A percentile compares a stretch with the other conserved stretches of the same genome.
These are phyloP conservation scores for Neomorphus geoffroyi DNA, from an alignment of 2,797 vertebrate species.

Conservation along the genomic window DNA sequence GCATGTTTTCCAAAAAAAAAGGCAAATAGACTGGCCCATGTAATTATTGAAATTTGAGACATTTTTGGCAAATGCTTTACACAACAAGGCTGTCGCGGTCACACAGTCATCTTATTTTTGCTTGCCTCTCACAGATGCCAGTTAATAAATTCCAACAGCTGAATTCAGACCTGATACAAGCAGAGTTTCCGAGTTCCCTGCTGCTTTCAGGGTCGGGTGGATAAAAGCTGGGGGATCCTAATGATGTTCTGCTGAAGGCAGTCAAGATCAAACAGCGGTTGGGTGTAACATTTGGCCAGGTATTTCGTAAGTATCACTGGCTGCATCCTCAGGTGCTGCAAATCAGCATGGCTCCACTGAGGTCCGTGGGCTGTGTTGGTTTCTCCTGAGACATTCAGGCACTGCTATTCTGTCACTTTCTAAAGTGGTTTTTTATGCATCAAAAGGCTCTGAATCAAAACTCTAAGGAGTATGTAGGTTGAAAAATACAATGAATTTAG, in stretches of 20 bases:
- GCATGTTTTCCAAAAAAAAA: neutral
- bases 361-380: neutral
- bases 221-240: neutral
- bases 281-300: neutral
- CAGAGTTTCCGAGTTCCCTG: neutral
- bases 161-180: neutral
- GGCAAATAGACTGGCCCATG: neutral
- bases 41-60: neutral
- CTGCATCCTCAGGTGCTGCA: neutral
- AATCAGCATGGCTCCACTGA: neutral
- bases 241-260: neutral
- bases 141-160: neutral
- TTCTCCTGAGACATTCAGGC: neutral
- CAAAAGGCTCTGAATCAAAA: neutral
- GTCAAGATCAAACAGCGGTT: neutral
- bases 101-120: neutral
- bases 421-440: neutral
- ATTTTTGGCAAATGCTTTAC: neutral
- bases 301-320: neutral
- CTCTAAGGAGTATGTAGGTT: neutral
- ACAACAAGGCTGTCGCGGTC: neutral
- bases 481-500: slow-evolving; percentile 3
- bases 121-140: neutral
- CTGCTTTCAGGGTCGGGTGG: neutral
- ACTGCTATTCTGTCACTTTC: neutral